Evolutionary conservation across 2,888 invertebrate genomes (phyloP).

Genomic region (Gisinianus flammeolus): DNA sequence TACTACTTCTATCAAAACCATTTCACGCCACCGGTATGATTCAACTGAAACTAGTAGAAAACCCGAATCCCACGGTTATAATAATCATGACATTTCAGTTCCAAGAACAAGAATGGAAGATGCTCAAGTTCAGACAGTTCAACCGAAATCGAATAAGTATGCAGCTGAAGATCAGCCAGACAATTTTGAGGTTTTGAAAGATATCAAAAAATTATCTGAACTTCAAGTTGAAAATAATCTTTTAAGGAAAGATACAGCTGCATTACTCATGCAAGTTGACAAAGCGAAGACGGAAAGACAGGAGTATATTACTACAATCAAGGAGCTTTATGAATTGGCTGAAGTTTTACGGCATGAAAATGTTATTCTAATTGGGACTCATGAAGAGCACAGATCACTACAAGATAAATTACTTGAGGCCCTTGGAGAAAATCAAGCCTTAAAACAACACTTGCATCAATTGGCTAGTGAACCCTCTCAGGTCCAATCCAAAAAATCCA

Average conservation of each 20-base stretch:
- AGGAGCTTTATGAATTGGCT: slow-evolving; percentile 48
- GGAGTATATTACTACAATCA: slow-evolving; percentile 48
- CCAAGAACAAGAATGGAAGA: neutral
- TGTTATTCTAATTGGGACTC: slow-evolving; percentile 38
- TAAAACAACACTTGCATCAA: slow-evolving; percentile 43
- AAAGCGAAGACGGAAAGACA: slow-evolving; percentile 44
- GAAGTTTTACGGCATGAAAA: slow-evolving; percentile 45
- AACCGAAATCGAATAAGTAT: neutral
- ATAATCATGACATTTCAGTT: too few relatives aligned
- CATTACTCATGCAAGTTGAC: slow-evolving; percentile 41
- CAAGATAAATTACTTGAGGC: slow-evolving; percentile 44
- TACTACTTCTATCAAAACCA: too few relatives aligned
- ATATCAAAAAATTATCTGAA: slow-evolving; percentile 24
- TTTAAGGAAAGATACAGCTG: slow-evolving; percentile 41
- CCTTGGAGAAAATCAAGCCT: slow-evolving; percentile 45
- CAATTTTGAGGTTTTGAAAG: slow-evolving; percentile 21
- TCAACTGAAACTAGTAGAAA: neutral
- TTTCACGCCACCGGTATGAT: too few relatives aligned
- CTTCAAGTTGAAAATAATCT: slow-evolving; percentile 44
- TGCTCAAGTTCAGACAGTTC: neutral
- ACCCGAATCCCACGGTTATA: neutral
- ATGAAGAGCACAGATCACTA: slow-evolving; percentile 45
- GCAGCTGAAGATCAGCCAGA: neutral
- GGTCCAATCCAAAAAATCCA: neutral
- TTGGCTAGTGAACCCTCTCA: slow-evolving; percentile 24